Percentiles rank a stretch among this genome's conserved stretches.
Evolutionary conservation across 2,888 invertebrate species (phyloP).

Genomic region (Apocheima hispidaria): DNA sequence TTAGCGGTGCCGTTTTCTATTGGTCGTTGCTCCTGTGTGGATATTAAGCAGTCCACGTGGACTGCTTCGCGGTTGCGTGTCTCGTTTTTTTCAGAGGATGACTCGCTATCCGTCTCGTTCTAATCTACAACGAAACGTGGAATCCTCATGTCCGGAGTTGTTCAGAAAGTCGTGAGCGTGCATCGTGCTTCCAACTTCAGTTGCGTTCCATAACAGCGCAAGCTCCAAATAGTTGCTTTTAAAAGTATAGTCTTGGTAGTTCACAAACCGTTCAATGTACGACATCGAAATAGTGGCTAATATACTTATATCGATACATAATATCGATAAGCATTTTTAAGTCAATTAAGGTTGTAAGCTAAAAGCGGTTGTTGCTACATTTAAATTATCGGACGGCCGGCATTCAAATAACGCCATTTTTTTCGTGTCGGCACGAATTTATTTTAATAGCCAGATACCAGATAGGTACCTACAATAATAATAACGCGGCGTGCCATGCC

Average conservation of each 20-base stretch:
- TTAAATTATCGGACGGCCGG: slow-evolving; percentile 86
- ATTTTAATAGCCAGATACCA: slow-evolving; percentile 69
- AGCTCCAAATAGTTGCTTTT: slow-evolving; percentile 49
- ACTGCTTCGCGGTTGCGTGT: slow-evolving; percentile 81
- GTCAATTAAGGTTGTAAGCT: slow-evolving; percentile 87
- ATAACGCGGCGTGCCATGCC: slow-evolving; percentile 70
- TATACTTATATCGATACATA: slow-evolving; percentile 55
- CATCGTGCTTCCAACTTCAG: slow-evolving; percentile 82
- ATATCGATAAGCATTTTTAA: slow-evolving; percentile 86
- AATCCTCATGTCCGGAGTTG: slow-evolving; percentile 87
- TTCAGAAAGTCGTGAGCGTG: slow-evolving; percentile 87
- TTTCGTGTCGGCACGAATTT: slow-evolving; percentile 85
- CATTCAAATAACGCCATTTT: slow-evolving; percentile 86
- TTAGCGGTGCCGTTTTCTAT: slow-evolving; percentile 86
- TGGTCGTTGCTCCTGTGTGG: slow-evolving; percentile 86
- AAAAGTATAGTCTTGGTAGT: slow-evolving; percentile 51
- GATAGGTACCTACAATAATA: too few relatives aligned
- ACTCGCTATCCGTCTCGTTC: slow-evolving; percentile 83
- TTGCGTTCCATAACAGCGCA: slow-evolving; percentile 65
- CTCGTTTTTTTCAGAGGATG: slow-evolving; percentile 82
- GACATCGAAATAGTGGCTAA: slow-evolving; percentile 40
- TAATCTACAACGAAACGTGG: slow-evolving; percentile 86
- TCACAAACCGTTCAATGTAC: slow-evolving; percentile 57
- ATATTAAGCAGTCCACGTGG: slow-evolving; percentile 86
- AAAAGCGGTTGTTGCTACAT: slow-evolving; percentile 87